Base-by-base conservation (phyloP, 1,140 invertebrate species). In the Leptestheria dahalacensis region DNA sequence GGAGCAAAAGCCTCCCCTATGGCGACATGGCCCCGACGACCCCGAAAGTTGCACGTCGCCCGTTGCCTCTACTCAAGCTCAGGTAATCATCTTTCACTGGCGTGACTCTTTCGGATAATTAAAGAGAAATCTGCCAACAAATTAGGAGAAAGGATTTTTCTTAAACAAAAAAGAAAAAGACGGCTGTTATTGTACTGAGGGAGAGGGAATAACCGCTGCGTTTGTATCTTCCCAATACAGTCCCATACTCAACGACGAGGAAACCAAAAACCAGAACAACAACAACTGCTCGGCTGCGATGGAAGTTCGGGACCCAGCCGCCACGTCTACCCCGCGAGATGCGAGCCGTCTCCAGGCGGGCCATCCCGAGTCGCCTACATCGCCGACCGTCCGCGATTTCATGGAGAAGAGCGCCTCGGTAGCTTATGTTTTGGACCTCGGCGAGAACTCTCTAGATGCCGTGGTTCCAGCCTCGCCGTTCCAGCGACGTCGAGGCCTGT, bases 321-420 rank as follows among this genome's bases (percentile, higher is more conserved):
- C 33, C 33, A 41, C 6, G 6, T 41, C 33, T 15, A 41, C 33
- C 6, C 33, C 33, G 6, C 33, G 33, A n/a, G n/a, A n/a, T n/a
- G n/a, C n/a, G 33, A 41, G 6, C 15, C 33, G 6, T 41, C 15
- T 15, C 6, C 33, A 41, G 2, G 53, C 15, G 10, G 24, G 15
- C 15, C 25, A 55, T 33, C 26, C 25, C 28, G 10, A 29, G 29
- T 25, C 3, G 6, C 33, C 33, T 6, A 15, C 6, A 41, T 41
- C 33, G 53, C 53, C 53, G 9, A 55, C 53, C 0, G 53, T 55
- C 12, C 53, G 53, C 28, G 53, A 55, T 18, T 55, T 55, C 28
- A 55, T 33, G 15, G 33, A 55, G 53, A 55, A 55, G 33, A 28
- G 33, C 53, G 53, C 26, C 11, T 55, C 53, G 1, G 53, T 55